Evolutionary conservation across 2,888 invertebrate genomes (phyloP).

Genomic region (Amiota communis): DNA sequence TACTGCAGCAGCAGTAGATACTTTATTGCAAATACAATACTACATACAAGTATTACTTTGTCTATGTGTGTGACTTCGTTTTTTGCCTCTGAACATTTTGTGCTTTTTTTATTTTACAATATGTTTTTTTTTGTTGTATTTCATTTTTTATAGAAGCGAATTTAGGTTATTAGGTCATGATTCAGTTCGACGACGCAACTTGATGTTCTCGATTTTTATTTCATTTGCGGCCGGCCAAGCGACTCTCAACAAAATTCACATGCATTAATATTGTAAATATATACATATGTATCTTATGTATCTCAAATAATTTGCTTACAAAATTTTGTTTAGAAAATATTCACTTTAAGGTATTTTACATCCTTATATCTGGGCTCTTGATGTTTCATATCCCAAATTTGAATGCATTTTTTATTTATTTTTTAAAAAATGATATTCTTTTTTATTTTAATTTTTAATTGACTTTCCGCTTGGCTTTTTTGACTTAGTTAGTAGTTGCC

Average conservation of each 20-base stretch:
- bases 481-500: background rate
- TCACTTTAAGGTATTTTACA: conserved; percentile 1
- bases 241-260: conserved; percentile 1
- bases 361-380: background rate
- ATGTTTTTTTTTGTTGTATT: conserved; percentile 18
- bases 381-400: conserved; percentile 3
- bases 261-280: background rate
- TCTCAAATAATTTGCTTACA: background rate
- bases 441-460: conserved; percentile 56
- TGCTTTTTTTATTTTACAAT: background rate
- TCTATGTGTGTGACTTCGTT: background rate
- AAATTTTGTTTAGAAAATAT: background rate
- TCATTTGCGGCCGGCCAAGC: conserved; percentile 44
- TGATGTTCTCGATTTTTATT: conserved; percentile 60
- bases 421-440: conserved; percentile 36
- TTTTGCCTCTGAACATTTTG: background rate
- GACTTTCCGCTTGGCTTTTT: conserved; percentile 62
- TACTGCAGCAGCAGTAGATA: conserved; percentile 19
- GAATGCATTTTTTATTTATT: conserved; percentile 1
- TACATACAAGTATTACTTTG: background rate
- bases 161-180: conserved; percentile 71
- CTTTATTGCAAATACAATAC: conserved; percentile 48
- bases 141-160: conserved; percentile 37
- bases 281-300: background rate
- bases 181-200: conserved; percentile 61